phyloP scores from a whole-genome alignment of 2,797 vertebrate genomes.

The Etheostoma nigrum region DNA sequence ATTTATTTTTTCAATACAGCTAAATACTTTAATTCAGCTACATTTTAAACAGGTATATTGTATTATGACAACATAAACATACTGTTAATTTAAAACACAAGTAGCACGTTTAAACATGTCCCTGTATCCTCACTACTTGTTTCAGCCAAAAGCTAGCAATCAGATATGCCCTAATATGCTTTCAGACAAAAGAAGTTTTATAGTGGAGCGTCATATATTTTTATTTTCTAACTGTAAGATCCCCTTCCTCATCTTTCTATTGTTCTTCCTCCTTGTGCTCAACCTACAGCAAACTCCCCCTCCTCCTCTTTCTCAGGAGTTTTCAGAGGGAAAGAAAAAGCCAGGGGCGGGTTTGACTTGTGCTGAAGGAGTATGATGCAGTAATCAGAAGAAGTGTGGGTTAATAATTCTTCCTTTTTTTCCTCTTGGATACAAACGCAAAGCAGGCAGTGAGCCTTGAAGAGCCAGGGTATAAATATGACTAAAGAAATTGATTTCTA shows the following conservation, averaged over 20 bases:
- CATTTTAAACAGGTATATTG: neutral
- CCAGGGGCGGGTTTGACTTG: conserved; percentile 43
- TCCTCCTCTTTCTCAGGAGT: conserved; percentile 31
- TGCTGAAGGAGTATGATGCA: conserved; percentile 49
- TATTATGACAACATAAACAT: neutral
- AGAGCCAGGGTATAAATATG: conserved; percentile 73
- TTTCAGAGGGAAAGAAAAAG: conserved; percentile 38
- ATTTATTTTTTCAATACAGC: neutral
- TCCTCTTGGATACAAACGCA: conserved; percentile 54
- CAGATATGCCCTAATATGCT: conserved; percentile 7
- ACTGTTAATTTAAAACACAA: neutral
- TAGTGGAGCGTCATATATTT: conserved; percentile 9
- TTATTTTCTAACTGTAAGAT: conserved; percentile 33
- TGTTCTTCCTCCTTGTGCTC: conserved; percentile 32
- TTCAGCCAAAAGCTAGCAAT: conserved; percentile 10
- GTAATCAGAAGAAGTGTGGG: conserved; percentile 54
- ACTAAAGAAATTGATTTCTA: conserved; percentile 80
- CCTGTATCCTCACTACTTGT: neutral
- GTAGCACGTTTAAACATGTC: neutral
- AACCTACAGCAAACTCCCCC: conserved; percentile 42
- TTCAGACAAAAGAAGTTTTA: neutral
- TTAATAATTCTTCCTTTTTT: conserved; percentile 56
- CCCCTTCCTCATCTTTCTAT: conserved; percentile 25
- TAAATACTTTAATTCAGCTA: neutral
- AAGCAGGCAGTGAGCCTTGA: conserved; percentile 64